Evolutionary conservation across 2,888 invertebrate genomes (phyloP).

Genomic region (Ectemnius cavifrons): DNA sequence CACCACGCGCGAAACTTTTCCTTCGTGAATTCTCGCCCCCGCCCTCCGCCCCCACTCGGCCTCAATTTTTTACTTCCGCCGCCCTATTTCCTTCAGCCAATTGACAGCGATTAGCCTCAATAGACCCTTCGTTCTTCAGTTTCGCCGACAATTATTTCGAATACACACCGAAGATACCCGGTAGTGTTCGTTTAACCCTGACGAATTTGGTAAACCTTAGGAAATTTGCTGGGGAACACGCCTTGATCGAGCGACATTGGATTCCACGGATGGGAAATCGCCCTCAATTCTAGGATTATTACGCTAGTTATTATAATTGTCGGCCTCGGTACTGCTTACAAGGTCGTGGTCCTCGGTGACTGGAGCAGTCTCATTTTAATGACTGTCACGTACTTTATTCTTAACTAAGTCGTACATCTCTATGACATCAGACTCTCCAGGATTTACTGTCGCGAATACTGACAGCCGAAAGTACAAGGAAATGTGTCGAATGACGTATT

Average conservation of each 20-base stretch:
- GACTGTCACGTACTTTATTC: conserved; percentile 40
- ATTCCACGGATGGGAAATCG: too few species aligned
- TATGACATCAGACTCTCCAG: conserved; percentile 43
- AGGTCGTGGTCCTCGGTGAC: neutral
- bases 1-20: conserved; percentile 26
- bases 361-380: conserved; percentile 26
- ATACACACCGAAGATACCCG: too few species aligned
- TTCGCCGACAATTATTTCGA: neutral
- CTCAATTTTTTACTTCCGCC: conserved; percentile 59
- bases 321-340: neutral
- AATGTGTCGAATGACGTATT: conserved; percentile 14
- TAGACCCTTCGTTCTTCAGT: conserved; percentile 13
- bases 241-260: too few species aligned
- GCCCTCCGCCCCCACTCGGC: conserved; percentile 44
- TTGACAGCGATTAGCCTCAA: conserved; percentile 26
- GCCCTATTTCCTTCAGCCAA: conserved; percentile 37
- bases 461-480: conserved; percentile 8
- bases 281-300: too few species aligned
- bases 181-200: too few species aligned
- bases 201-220: too few species aligned
- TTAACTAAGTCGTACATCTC: conserved; percentile 36
- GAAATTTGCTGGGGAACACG: too few species aligned
- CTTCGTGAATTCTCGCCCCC: conserved; percentile 16
- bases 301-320: too few species aligned
- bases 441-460: conserved; percentile 31